phyloP scores from a whole-genome alignment of 2,113 vertebrate genomes.

The Suncus etruscus region DNA sequence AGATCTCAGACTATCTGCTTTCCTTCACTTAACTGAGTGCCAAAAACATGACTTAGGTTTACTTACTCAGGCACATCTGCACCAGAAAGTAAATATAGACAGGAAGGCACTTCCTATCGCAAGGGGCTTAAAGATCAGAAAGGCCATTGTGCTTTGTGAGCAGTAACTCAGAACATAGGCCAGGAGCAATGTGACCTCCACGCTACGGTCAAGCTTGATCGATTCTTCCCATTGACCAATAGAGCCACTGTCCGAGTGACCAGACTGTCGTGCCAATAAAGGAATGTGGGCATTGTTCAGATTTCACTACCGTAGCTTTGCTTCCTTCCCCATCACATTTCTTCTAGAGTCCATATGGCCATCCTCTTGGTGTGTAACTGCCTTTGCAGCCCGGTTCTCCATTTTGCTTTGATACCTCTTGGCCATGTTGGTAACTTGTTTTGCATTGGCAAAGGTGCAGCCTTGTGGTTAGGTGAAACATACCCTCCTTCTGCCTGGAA shows the following conservation, averaged over 20 bases:
- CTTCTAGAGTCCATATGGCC: slow-evolving; percentile 27
- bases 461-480: neutral
- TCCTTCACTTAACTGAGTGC: neutral
- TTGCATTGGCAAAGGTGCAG: neutral
- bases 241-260: slow-evolving; percentile 1
- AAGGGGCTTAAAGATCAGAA: slow-evolving; percentile 40
- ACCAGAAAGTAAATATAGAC: slow-evolving; percentile 29
- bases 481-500: neutral
- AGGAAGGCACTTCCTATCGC: too few species aligned
- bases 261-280: neutral
- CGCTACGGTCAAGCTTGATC: neutral
- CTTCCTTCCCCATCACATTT: neutral
- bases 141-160: neutral
- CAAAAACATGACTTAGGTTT: slow-evolving; percentile 34
- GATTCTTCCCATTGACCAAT: neutral
- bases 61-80: slow-evolving; percentile 31
- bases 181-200: neutral
- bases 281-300: neutral
- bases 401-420: too few species aligned
- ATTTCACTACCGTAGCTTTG: neutral
- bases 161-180: too few species aligned
- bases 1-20: slow-evolving; percentile 1
- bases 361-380: neutral
- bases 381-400: slow-evolving; percentile 3
- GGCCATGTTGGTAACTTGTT: slow-evolving; percentile 37